phyloP scores from a whole-genome alignment of 2,888 invertebrate genomes.

The Tridacna gigas region DNA sequence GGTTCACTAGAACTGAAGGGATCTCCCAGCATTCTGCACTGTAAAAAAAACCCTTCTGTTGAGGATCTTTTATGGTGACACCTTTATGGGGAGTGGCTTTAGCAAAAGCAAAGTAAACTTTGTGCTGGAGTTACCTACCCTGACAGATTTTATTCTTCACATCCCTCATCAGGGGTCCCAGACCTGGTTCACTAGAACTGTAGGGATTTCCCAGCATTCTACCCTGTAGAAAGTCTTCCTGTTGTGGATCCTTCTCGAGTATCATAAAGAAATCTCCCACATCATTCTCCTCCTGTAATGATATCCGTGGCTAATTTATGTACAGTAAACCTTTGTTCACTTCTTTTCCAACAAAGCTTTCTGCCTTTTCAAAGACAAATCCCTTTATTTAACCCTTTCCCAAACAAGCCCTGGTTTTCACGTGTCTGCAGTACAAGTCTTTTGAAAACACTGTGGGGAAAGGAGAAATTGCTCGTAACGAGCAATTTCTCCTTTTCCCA shows the following conservation, averaged over 20 bases:
- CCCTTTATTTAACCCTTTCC: no score
- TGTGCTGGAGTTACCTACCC: constrained; percentile 67
- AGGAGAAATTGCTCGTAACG: no score
- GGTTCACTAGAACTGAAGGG: constrained; percentile 97
- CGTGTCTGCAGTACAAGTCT: no score
- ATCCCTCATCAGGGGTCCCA: constrained; percentile 98
- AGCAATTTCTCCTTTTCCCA: no score
- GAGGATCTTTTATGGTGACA: constrained; percentile 99
- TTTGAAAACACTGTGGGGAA: no score
- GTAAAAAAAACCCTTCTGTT: constrained; percentile 99
- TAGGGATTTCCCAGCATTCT: constrained; percentile 99
- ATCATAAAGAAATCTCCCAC: constrained; percentile 98
- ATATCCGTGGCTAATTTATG: not conserved
- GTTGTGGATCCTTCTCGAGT: constrained; percentile 98
- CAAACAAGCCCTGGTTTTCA: no score
- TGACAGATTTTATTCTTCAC: constrained; percentile 97
- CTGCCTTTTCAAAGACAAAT: no score
- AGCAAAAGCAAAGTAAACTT: no score
- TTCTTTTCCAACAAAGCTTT: no score
- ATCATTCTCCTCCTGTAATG: constrained; percentile 93
- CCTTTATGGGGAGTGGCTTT: no score
- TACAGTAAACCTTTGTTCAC: no score
- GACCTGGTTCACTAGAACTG: constrained; percentile 95
- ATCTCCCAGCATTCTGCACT: constrained; percentile 98
- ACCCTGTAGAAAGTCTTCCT: constrained; percentile 99